Evolutionary conservation across 2,797 vertebrate species (phyloP), one percentile per base, ranked within the genome.

Genomic region (Dipus sagitta): DNA sequence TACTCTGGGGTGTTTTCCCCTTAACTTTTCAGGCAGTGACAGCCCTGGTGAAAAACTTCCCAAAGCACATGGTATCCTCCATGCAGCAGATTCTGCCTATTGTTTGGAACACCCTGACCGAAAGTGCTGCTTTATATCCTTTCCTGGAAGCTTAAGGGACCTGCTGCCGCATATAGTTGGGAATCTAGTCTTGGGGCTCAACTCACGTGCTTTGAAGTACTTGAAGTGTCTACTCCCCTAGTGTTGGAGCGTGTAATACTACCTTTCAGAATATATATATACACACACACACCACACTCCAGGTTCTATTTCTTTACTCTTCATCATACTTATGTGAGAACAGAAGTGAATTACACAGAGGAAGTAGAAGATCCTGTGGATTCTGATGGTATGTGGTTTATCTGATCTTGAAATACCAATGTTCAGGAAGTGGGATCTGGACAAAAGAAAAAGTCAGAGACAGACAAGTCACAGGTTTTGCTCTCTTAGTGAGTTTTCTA

Each of bases 61-160:
- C 99, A 0, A 99, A 99, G 97, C 99, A 99, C 96, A 99, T 99
- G 99, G 98, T 99, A 96, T 99, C 99, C 0, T 99, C 99, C 71
- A 99, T 99, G 99, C 99, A 99, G 97, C 99, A 99, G 97, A 99
- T 99, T 92, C 98, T 99, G 85, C 99, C 99, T 79, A 99, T 99
- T 12, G 99, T 99, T 12, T 99, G 99, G 99, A 99, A 99, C 83
- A 99, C 99, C 1, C 98, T 99, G 54, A 99, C 99, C 0, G 99
- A 99, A 97, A 99, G 99, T 71, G 99, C 99, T 4, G 98, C 99
- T 96, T 99, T 99, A 99, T 99, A 99, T 99, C 99, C 99, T 99
- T 98, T 91, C 91, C 47, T 64, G 88, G 65, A 67, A 88, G n/a
- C 47, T 23, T 65, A 14, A 18, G 88, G 82, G 42, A 0, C 70